Conservation (phyloP, 2,797 vertebrate genomes). For the Molossus molossus region DNA sequence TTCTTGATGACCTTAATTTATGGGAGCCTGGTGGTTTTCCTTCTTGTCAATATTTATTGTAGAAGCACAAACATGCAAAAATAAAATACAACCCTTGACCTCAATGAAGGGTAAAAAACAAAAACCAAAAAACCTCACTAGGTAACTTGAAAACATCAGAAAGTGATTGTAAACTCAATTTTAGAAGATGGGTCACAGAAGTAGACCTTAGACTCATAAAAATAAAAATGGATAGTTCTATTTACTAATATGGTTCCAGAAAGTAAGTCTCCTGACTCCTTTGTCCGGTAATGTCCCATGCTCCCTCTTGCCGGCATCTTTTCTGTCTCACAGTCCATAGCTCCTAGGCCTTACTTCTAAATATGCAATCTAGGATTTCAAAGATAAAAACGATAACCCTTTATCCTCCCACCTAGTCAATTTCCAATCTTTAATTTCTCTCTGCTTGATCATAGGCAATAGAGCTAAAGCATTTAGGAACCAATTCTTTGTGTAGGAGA, state of each 20-base stretch:
- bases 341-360: background rate
- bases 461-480: background rate
- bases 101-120: background rate
- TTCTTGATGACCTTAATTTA: conserved; percentile 24
- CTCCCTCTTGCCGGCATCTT: background rate
- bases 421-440: background rate
- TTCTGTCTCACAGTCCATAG: background rate
- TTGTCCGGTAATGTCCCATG: background rate
- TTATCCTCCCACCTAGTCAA: background rate
- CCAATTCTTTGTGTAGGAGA: background rate
- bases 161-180: background rate
- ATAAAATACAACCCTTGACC: background rate
- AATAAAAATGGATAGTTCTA: background rate
- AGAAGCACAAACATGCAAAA: conserved; percentile 27
- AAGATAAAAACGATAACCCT: background rate
- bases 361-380: background rate
- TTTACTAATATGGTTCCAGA: background rate
- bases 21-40: background rate
- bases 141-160: conserved; percentile 7
- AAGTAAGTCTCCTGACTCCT: background rate
- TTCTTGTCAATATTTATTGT: background rate
- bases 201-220: background rate
- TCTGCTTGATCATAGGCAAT: background rate
- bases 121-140: background rate
- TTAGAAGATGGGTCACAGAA: conserved; percentile 23